phyloP scores from a whole-genome alignment of 1,140 invertebrate genomes.

The Forficula auricularia region DNA sequence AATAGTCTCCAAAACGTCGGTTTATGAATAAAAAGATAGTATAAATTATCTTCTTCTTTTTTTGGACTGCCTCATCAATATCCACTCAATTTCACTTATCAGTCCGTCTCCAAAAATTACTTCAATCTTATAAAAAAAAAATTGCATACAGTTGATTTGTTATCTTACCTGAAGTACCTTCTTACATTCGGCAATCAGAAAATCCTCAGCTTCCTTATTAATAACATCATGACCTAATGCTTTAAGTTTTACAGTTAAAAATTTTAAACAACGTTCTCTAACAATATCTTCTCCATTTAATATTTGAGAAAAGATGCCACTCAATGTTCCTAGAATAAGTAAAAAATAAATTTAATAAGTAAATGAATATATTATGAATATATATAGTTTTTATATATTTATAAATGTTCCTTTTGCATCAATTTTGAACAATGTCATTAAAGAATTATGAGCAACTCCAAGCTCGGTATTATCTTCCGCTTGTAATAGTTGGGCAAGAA shows the following conservation, averaged over 20 bases:
- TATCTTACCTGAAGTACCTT: slow-evolving; percentile 61
- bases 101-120: no score
- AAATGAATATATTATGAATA: no score
- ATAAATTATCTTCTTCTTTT: no score
- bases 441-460: slow-evolving; percentile 53
- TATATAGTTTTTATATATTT: no score
- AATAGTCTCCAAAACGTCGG: no score
- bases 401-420: slow-evolving; percentile 34
- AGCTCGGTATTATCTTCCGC: slow-evolving; percentile 67
- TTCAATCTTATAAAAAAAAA: no score
- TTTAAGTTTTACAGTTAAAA: slow-evolving; percentile 67
- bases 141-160: no score
- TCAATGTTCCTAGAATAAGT: slow-evolving; percentile 41
- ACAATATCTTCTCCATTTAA: slow-evolving; percentile 53
- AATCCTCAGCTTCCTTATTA: slow-evolving; percentile 72
- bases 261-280: slow-evolving; percentile 74
- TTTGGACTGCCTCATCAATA: no score
- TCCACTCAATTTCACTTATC: no score
- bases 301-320: slow-evolving; percentile 76
- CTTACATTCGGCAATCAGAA: slow-evolving; percentile 67
- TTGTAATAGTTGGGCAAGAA: slow-evolving; percentile 75
- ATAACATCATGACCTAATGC: slow-evolving; percentile 57
- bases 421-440: slow-evolving; percentile 42
- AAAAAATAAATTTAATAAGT: no score
- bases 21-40: no score